Percentiles rank a stretch among this genome's conserved stretches.
phyloP scores from a whole-genome alignment of 2,888 invertebrate species.

The Caenorhabditis zanzibari region DNA sequence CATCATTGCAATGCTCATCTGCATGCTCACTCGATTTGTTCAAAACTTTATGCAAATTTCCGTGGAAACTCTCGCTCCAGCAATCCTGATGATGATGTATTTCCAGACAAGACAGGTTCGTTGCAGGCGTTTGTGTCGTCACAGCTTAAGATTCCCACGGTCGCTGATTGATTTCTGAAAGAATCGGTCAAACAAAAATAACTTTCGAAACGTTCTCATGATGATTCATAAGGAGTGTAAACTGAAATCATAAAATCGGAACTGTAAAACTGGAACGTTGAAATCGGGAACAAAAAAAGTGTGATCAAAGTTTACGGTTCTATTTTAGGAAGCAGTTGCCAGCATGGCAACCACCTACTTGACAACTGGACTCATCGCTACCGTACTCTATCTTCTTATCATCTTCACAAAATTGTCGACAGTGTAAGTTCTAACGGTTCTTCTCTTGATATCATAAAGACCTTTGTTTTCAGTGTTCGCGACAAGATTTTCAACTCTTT shows the following conservation, averaged over 20 bases:
- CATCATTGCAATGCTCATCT: constrained; percentile 53
- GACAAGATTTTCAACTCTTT: constrained; percentile 56
- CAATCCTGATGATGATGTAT: constrained; percentile 63
- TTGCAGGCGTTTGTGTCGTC: background rate
- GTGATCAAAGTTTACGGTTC: background rate
- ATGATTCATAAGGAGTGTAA: constrained; percentile 13
- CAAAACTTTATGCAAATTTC: constrained; percentile 65
- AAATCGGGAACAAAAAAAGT: background rate
- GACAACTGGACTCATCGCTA: constrained; percentile 62
- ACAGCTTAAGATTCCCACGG: constrained; percentile 3
- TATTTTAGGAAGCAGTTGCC: constrained; percentile 54
- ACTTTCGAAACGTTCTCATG: constrained; percentile 1
- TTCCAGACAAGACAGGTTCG: constrained; percentile 55
- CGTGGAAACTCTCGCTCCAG: constrained; percentile 56
- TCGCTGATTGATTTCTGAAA: background rate
- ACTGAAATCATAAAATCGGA: background rate
- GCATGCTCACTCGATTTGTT: constrained; percentile 61
- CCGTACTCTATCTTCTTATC: constrained; percentile 53
- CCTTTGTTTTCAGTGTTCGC: constrained; percentile 46
- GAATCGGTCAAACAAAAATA: background rate
- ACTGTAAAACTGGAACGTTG: background rate
- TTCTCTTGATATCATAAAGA: background rate
- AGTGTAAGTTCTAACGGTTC: constrained; percentile 24
- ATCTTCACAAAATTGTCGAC: constrained; percentile 60
- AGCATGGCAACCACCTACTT: constrained; percentile 62